A percentile compares a stretch with the other conserved stretches of the same genome.
Evolutionary conservation across 2,113 vertebrate species (phyloP).

Genomic region (Eptatretus burgeri): DNA sequence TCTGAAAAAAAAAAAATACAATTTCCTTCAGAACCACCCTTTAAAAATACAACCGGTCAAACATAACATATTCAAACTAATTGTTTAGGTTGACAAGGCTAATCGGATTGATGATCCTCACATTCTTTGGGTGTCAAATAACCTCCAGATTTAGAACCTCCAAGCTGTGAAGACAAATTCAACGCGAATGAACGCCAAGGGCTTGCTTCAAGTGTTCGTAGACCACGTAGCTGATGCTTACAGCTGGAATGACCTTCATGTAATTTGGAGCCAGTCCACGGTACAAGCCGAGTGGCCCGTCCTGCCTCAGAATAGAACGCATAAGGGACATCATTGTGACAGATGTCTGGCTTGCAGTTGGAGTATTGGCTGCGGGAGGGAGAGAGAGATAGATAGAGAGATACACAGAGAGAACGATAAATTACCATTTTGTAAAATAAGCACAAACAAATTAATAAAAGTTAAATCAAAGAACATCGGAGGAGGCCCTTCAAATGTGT

Average conservation of each 20-base stretch:
- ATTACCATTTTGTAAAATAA: background rate
- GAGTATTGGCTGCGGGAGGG: background rate
- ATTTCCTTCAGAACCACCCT: too few species aligned
- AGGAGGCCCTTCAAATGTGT: background rate
- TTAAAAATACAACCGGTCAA: too few species aligned
- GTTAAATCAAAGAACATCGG: background rate
- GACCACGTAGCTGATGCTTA: conserved; percentile 95
- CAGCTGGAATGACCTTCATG: conserved; percentile 91
- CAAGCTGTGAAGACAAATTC: too few species aligned
- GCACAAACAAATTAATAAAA: background rate
- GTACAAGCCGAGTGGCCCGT: conserved; percentile 55
- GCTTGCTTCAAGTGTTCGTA: conserved; percentile 68
- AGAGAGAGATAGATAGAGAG: background rate
- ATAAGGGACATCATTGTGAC: conserved; percentile 64
- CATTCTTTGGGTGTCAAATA: too few species aligned
- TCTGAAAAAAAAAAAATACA: too few species aligned
- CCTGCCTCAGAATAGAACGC: conserved; percentile 52
- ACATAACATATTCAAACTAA: too few species aligned
- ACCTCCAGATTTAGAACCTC: too few species aligned
- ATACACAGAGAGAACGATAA: background rate
- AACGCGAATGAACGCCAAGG: conserved; percentile 23
- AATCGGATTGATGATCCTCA: too few species aligned
- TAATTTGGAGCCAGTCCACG: conserved; percentile 81
- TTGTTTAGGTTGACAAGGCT: too few species aligned
- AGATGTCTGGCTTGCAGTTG: conserved; percentile 31